Percentiles rank a stretch among this genome's conserved stretches.
These are phyloP conservation scores for rat (Rattus norvegicus) DNA, from an alignment of 2,113 vertebrate genomes.

Conservation along the genomic window GRCr8 NC_086027.1:43414001-43414500, in stretches of 20 bases:
- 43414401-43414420: background rate
- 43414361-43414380: background rate
- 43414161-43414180: background rate
- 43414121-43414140: slow-evolving; percentile 4
- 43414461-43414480: background rate
- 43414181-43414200: background rate
- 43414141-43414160: background rate
- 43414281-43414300: slow-evolving; percentile 64
- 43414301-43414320: background rate
- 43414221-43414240: slow-evolving; percentile 24
- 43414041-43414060: slow-evolving; percentile 49
- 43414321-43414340: background rate
- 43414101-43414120: slow-evolving; percentile 28
- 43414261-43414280: slow-evolving; percentile 68
- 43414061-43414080: background rate
- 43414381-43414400: background rate
- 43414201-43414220: slow-evolving; percentile 37
- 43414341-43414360: background rate
- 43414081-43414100: background rate
- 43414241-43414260: slow-evolving; percentile 45
- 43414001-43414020: background rate
- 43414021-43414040: slow-evolving; percentile 60
- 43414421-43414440: background rate
- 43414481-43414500: background rate
- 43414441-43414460: background rate